Conservation (phyloP, 2,113 vertebrate genomes). For the Mirounga angustirostris region DNA sequence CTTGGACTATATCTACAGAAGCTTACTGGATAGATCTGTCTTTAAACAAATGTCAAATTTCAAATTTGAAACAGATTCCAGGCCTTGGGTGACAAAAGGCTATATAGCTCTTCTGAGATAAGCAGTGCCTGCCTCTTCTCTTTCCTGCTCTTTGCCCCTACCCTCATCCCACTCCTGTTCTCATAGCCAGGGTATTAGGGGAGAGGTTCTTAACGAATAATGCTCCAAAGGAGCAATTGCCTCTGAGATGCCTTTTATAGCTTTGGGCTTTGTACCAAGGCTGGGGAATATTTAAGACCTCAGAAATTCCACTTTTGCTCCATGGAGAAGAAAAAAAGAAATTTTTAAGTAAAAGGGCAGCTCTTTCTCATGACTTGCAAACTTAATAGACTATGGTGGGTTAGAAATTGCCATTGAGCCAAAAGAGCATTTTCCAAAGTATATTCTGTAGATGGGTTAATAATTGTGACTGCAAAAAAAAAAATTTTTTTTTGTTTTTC, state of each 20-base stretch:
- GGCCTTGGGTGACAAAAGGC: not conserved
- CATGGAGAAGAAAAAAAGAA: not conserved
- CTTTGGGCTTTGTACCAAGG: constrained; percentile 6
- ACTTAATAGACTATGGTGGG: not conserved
- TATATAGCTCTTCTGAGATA: not conserved
- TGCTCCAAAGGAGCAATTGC: not conserved
- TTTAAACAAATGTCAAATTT: not conserved
- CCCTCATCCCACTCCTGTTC: not conserved
- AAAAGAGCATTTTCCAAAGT: constrained; percentile 9
- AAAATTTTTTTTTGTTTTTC: not conserved
- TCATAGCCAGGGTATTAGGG: not conserved
- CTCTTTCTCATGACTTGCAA: constrained; percentile 43
- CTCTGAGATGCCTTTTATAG: not conserved
- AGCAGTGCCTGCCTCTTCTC: not conserved
- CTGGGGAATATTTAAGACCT: not conserved
- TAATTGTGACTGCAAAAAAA: not conserved
- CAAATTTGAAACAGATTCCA: not conserved
- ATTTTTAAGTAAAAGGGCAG: constrained; percentile 14
- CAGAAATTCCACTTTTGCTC: constrained; percentile 21
- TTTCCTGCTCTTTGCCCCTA: not conserved
- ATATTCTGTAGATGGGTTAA: not conserved
- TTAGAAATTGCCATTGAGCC: not conserved
- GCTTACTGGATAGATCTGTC: not conserved
- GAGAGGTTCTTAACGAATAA: not conserved
- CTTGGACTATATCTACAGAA: not conserved